Percentiles rank a stretch among this genome's conserved stretches.
Conservation (phyloP, 2,888 invertebrate species). For the Athetis lepigone region DNA sequence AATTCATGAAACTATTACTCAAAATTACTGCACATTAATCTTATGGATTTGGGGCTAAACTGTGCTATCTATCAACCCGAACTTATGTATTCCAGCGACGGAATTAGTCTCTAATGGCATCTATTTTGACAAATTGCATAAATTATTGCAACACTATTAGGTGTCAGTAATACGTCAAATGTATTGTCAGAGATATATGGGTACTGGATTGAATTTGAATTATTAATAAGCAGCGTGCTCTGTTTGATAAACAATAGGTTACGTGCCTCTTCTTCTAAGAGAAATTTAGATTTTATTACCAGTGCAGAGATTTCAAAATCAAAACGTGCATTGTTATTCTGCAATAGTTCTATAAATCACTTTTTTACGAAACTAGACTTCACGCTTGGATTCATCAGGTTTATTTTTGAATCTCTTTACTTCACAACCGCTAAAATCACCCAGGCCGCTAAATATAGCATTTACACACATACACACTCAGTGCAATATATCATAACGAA, state of each 20-base stretch:
- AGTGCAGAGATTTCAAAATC: neutral
- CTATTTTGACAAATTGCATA: constrained; percentile 47
- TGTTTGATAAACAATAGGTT: neutral
- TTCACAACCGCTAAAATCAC: neutral
- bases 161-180: constrained; percentile 37
- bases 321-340: too few relatives aligned
- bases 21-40: constrained; percentile 50
- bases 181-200: constrained; percentile 35
- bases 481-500: neutral
- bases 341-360: too few relatives aligned
- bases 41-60: constrained; percentile 44
- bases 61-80: constrained; percentile 45
- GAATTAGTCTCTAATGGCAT: constrained; percentile 41
- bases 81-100: constrained; percentile 31
- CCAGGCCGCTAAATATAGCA: too few relatives aligned
- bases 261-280: neutral
- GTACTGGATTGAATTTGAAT: constrained; percentile 36
- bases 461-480: neutral
- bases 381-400: constrained; percentile 9
- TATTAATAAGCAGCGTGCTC: constrained; percentile 13
- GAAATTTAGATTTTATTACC: neutral
- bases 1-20: constrained; percentile 38
- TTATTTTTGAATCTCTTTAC: too few relatives aligned
- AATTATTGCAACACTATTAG: constrained; percentile 43
- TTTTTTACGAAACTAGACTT: neutral